These are phyloP conservation scores for Philypnodon macrostomus DNA, from an alignment of 2,797 vertebrate genomes.

Conservation along the genomic window DNA sequence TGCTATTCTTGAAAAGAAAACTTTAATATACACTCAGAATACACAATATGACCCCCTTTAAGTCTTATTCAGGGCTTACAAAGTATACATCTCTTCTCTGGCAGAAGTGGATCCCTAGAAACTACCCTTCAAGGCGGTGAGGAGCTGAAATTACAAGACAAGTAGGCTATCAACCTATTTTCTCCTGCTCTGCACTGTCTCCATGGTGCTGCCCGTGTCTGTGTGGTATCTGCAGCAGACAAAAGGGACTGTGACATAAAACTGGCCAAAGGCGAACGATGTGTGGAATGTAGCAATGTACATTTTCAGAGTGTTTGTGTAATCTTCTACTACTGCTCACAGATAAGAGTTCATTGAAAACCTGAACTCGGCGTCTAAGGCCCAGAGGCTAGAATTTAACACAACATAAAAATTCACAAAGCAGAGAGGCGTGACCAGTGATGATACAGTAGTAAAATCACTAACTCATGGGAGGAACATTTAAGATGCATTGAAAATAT, in stretches of 20 bases:
- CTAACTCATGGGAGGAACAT: background rate
- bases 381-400: background rate
- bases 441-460: background rate
- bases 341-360: background rate
- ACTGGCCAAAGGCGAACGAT: slow-evolving; percentile 22
- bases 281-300: slow-evolving; percentile 13
- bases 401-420: background rate
- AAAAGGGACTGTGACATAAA: slow-evolving; percentile 27
- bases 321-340: background rate
- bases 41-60: too few species aligned
- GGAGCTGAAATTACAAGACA: slow-evolving; percentile 38
- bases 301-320: slow-evolving; percentile 2
- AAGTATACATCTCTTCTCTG: background rate
- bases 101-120: slow-evolving; percentile 19
- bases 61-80: slow-evolving; percentile 22
- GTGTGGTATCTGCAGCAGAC: slow-evolving; percentile 23
- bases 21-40: too few species aligned
- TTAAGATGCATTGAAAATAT: background rate
- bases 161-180: slow-evolving; percentile 46
- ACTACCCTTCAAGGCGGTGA: slow-evolving; percentile 9
- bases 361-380: too few species aligned
- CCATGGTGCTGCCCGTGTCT: slow-evolving; percentile 18
- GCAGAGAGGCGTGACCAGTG: slow-evolving; percentile 1
- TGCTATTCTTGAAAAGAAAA: too few species aligned
- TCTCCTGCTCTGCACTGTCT: slow-evolving; percentile 11